Percentiles rank a stretch among this genome's conserved stretches.
These are phyloP conservation scores for Trichosurus vulpecula DNA, from an alignment of 2,797 vertebrate species.

Conservation along the genomic window DNA sequence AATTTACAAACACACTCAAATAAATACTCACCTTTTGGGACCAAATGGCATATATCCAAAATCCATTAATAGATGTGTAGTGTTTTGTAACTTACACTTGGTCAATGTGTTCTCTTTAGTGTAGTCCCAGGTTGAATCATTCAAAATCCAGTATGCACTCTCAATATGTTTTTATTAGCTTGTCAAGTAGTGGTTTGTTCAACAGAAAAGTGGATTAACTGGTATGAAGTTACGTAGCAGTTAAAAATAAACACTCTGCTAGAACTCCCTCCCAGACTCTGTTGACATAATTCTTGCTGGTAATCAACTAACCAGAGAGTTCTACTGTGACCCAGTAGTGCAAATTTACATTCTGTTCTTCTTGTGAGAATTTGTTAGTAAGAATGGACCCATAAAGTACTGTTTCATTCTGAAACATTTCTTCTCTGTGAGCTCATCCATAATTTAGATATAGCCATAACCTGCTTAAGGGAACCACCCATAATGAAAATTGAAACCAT, in stretches of 20 bases:
- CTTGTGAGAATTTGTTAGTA: neutral
- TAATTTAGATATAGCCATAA: neutral
- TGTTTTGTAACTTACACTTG: neutral
- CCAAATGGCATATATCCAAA: neutral
- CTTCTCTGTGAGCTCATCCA: neutral
- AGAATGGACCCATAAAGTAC: neutral
- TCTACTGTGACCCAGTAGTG: neutral
- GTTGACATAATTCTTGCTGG: neutral
- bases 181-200: neutral
- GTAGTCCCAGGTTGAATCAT: neutral
- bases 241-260: neutral
- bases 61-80: neutral
- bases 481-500: conserved; percentile 4
- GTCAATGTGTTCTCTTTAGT: neutral
- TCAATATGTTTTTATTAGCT: neutral
- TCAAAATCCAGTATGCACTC: neutral
- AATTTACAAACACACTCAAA: neutral
- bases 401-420: neutral
- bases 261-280: neutral
- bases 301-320: conserved; percentile 3
- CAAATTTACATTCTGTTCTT: conserved; percentile 8
- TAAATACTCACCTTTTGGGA: neutral
- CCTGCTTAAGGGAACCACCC: neutral
- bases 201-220: neutral
- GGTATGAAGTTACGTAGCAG: neutral